Evolutionary conservation across 1,140 invertebrate species (phyloP), one percentile per base, ranked within the genome.

Genomic region (Maconellicoccus hirsutus): DNA sequence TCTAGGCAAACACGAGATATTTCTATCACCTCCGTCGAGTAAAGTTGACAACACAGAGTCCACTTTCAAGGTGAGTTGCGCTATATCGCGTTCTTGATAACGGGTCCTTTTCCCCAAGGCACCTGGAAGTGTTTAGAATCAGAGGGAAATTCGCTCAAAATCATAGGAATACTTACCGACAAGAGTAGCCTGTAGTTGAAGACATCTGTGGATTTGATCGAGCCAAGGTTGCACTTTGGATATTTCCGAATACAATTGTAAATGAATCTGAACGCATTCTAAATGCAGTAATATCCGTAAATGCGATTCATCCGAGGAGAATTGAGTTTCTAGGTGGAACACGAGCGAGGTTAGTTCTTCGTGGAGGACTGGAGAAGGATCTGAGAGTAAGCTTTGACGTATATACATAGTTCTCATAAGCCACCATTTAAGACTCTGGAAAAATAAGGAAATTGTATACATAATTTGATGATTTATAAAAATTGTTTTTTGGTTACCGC

Each of bases 51-150:
- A 81, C 75, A 76, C 83, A 80, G 21, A 80, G 69, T 81, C 79
- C 72, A 92, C 81, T 72, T 85, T 82, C 0, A 97, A 77, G 21
- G 87, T 84, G 38, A 98, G 79, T 77, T 97, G 95, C 0, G 95
- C 84, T 23, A 93, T 79, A 52, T 88, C 83, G 70, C 88, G 86
- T 75, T 87, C 81, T 79, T 98, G 95, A 79, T 86, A 95, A 77
- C 88, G 89, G 19, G 94, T 98, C 72, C 95, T 83, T 79, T 92
- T 93, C 8, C 95, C 95, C 66, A 97, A 78, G 16, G 87, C 82
- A 73, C 92, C 91, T 84, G 78, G 59, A 72, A 70, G 38, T 27
- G 23, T 19, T 59, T 38, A 38, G 27, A 69, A 21, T 59, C 12
- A 52, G 42, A 1, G 70, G 42, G 66, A 42, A 39, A 14, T 70